Conservation (phyloP, 2,888 invertebrate genomes). For the Hyposoter dolosus region DNA sequence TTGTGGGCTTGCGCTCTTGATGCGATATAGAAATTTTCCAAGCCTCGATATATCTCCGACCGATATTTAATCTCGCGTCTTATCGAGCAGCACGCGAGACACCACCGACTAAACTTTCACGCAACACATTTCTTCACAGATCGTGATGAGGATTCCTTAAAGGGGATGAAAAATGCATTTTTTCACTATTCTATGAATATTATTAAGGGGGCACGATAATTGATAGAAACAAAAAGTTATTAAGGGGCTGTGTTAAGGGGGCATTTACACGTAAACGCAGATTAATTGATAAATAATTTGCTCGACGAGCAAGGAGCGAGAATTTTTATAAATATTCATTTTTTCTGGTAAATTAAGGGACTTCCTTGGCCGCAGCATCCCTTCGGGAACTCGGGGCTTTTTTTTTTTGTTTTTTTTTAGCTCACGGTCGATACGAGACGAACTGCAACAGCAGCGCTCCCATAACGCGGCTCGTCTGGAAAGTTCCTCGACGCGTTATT, state of each 20-base stretch:
- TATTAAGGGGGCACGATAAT: too few species aligned
- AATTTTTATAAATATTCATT: not conserved
- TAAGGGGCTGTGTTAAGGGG: too few species aligned
- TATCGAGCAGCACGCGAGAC: not conserved
- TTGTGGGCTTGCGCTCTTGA: slow-evolving; percentile 16
- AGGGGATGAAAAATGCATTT: too few species aligned
- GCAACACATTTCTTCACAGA: too few species aligned
- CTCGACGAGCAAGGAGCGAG: not conserved
- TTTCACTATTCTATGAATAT: too few species aligned
- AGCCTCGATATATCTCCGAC: not conserved
- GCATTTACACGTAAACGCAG: too few species aligned
- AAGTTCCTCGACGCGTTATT: not conserved
- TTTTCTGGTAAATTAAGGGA: not conserved
- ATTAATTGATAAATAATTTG: too few species aligned
- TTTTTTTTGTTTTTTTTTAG: too few species aligned
- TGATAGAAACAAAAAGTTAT: too few species aligned
- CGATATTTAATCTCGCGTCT: slow-evolving; percentile 13
- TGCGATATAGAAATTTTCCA: not conserved
- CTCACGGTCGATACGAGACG: slow-evolving; percentile 23
- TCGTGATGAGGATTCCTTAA: too few species aligned
- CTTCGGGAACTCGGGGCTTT: not conserved
- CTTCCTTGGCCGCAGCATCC: not conserved
- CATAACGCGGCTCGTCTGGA: not conserved
- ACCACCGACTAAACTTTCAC: not conserved
- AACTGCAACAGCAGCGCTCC: not conserved